Evolutionary conservation across 2,888 invertebrate genomes (phyloP), one percentile per base, ranked within the genome.

Genomic region (Acholoe squamosa): DNA sequence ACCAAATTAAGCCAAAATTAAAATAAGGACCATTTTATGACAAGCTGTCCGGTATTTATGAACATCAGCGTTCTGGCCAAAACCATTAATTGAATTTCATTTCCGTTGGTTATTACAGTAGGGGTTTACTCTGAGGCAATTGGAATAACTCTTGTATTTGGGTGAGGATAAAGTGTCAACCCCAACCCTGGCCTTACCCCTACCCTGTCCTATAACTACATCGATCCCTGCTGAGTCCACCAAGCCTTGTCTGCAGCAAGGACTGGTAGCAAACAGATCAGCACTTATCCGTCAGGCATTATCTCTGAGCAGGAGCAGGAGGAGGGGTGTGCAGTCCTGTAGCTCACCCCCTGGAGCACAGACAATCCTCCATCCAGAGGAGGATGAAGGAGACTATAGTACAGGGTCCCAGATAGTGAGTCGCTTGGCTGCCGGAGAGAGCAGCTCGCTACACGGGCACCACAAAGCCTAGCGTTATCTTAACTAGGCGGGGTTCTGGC

Each of bases 211-310:
- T 43, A 43, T 10, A 43, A 10, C 43, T 43, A 43, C 43, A 43
- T 3, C 43, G 43, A 43, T 43, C 43, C 43, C 43, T 43, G 43
- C 43, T 43, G 22, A 61, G 61, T 61, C 5, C 61, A 14, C 61
- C 14, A 0, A n/a, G 71, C 25, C 71, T 71, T 71, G 71, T 71
- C 71, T 71, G 28, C 28, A 14, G 7, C 28, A n/a, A 71, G 71
- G 31, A 25, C 31, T 28, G 71, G 71, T 28, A 71, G 31, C 71
- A 71, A 71, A 71, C 71, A 71, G 71, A 71, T 71, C 71, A 71
- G 28, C 25, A 19, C 71, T 71, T 0, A 71, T 71, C 71, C 31
- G 71, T 25, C 25, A 25, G 14, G 71, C 31, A 71, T 71, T 71
- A 71, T 71, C 71, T 71, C 71, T 28, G 71, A 67, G 31, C 28